Evolutionary conservation across 2,797 vertebrate species (phyloP).

Genomic region (Phrynocephalus guinanensis): DNA sequence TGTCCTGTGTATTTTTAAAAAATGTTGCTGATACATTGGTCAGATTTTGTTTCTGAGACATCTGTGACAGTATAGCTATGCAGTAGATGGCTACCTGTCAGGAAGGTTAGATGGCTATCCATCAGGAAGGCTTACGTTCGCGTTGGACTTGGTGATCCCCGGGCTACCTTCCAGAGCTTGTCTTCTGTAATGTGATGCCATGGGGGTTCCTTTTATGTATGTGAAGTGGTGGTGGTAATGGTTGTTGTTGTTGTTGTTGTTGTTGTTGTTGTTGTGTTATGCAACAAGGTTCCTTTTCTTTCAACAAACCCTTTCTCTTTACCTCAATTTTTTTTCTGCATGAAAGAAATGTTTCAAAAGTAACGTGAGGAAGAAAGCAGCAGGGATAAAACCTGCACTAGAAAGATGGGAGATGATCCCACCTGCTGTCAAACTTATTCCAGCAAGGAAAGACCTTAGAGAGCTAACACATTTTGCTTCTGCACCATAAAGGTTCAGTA

Average conservation of each 20-base stretch:
- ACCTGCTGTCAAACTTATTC: slow-evolving; percentile 79
- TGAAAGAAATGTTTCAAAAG: slow-evolving; percentile 77
- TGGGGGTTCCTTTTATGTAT: too few species aligned
- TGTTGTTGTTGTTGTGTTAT: not conserved
- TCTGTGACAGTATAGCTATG: not conserved
- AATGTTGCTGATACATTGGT: too few species aligned
- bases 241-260: not conserved
- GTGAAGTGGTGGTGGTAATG: too few species aligned
- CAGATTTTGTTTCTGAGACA: not conserved
- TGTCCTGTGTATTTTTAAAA: too few species aligned
- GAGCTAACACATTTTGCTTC: slow-evolving; percentile 74
- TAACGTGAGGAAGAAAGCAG: slow-evolving; percentile 77
- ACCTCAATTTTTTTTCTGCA: slow-evolving; percentile 73
- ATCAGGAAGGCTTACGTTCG: too few species aligned
- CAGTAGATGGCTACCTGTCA: too few species aligned
- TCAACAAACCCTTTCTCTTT: slow-evolving; percentile 18
- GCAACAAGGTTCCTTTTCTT: not conserved
- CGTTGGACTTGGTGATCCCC: too few species aligned
- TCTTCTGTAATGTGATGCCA: too few species aligned
- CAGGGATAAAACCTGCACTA: slow-evolving; percentile 76
- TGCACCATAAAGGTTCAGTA: slow-evolving; percentile 74
- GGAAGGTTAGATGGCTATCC: too few species aligned
- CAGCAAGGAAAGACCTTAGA: slow-evolving; percentile 73
- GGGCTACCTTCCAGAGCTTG: too few species aligned
- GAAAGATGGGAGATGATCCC: slow-evolving; percentile 79